Percentiles rank a stretch among this genome's conserved stretches.
phyloP scores from a whole-genome alignment of 2,888 invertebrate genomes.

The Emmelina monodactyla region DNA sequence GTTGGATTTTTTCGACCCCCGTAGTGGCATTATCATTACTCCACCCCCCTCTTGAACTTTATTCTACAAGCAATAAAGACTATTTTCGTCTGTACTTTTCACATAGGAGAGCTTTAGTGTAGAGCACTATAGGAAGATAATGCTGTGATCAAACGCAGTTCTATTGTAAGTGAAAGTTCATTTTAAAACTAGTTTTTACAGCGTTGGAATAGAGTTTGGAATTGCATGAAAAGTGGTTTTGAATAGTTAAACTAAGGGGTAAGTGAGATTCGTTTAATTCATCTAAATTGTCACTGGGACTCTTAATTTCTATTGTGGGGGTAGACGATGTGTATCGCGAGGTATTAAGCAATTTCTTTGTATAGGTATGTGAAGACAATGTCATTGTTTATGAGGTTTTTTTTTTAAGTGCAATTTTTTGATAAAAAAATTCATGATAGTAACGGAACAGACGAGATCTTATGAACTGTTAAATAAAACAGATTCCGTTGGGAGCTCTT shows the following conservation, averaged over 20 bases:
- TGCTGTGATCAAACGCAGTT: constrained; percentile 58
- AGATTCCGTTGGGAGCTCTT: too few species aligned
- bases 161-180: constrained; percentile 30
- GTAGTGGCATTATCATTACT: constrained; percentile 40
- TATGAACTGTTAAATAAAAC: too few species aligned
- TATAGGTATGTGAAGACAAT: too few species aligned
- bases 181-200: constrained; percentile 24
- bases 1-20: constrained; percentile 56
- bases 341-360: background rate
- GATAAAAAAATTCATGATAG: too few species aligned
- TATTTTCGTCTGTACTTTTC: constrained; percentile 19
- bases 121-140: constrained; percentile 58
- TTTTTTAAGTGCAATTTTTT: too few species aligned
- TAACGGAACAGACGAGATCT: too few species aligned
- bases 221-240: constrained; percentile 17
- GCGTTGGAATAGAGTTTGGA: constrained; percentile 13
- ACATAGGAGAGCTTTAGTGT: constrained; percentile 36
- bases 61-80: constrained; percentile 16
- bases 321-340: background rate
- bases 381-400: too few species aligned
- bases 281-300: constrained; percentile 52
- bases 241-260: constrained; percentile 36
- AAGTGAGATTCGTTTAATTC: constrained; percentile 62
- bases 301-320: constrained; percentile 49
- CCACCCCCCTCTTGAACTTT: constrained; percentile 29